Evolutionary conservation across 2,888 invertebrate species (phyloP).

Genomic region (Chrysodeixis includens): DNA sequence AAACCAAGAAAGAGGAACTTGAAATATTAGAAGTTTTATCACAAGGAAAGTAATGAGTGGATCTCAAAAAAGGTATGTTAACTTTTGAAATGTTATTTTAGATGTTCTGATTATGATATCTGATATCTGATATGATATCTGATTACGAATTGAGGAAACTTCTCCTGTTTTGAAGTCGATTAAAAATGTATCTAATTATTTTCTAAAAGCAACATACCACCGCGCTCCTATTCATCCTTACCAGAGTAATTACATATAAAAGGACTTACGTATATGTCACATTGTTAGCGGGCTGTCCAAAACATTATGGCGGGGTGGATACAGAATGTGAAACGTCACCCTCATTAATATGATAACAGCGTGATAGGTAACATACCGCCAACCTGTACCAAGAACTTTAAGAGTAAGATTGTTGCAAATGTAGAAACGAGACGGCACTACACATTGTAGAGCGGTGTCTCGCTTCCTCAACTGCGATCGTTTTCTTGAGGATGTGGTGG

Average conservation of each 20-base stretch:
- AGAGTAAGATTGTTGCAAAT: no score
- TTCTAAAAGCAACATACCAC: slow-evolving; percentile 21
- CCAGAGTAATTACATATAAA: slow-evolving; percentile 21
- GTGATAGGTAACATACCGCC: slow-evolving; percentile 49
- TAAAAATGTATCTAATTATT: no score
- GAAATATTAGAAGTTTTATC: not conserved
- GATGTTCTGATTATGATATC: no score
- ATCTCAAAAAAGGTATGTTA: not conserved
- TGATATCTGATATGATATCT: no score
- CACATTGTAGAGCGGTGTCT: no score
- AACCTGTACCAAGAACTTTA: slow-evolving; percentile 13
- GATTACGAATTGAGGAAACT: no score
- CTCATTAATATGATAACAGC: slow-evolving; percentile 62
- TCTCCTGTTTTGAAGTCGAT: no score
- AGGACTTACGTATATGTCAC: slow-evolving; percentile 49
- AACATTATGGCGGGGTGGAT: slow-evolving; percentile 39
- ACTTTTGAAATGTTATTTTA: not conserved
- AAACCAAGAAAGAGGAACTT: slow-evolving; percentile 6
- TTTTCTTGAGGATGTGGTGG: no score
- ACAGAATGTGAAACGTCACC: slow-evolving; percentile 54
- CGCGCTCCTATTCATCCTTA: slow-evolving; percentile 11
- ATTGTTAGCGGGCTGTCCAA: slow-evolving; percentile 35
- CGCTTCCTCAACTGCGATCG: no score
- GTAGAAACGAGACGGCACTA: no score
- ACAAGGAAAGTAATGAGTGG: not conserved